Conservation (phyloP, 2,888 invertebrate species). For the Aethes cnicana region DNA sequence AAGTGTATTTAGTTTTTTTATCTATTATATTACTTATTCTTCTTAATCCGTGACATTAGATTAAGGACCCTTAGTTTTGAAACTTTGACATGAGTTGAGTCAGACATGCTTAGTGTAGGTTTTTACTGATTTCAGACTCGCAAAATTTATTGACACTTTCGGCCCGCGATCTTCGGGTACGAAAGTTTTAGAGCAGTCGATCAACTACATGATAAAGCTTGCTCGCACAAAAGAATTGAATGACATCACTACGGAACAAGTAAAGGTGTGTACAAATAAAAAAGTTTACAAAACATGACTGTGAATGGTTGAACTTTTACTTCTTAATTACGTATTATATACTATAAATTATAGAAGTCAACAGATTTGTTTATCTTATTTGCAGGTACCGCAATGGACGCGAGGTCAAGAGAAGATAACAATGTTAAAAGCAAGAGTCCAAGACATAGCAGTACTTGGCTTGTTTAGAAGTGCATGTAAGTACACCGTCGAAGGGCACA, state of each 20-base stretch:
- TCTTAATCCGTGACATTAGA: too few species aligned
- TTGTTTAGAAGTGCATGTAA: constrained; percentile 87
- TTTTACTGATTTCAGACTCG: constrained; percentile 51
- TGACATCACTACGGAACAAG: constrained; percentile 88
- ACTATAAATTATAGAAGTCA: too few species aligned
- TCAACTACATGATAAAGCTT: constrained; percentile 84
- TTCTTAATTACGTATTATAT: too few species aligned
- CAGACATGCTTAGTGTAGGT: too few species aligned
- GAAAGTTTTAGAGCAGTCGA: constrained; percentile 83
- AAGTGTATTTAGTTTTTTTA: too few species aligned
- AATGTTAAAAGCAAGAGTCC: constrained; percentile 84
- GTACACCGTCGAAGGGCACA: constrained; percentile 88
- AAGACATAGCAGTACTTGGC: constrained; percentile 85
- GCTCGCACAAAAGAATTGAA: constrained; percentile 56
- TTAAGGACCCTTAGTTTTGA: neutral
- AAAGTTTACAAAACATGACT: too few species aligned
- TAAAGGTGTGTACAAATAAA: constrained; percentile 70
- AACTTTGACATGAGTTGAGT: too few species aligned
- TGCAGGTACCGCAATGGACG: constrained; percentile 74
- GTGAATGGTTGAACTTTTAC: too few species aligned
- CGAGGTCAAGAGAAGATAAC: constrained; percentile 87
- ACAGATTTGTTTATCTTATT: too few species aligned
- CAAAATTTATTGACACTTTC: constrained; percentile 80
- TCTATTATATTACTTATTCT: too few species aligned
- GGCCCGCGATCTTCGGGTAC: constrained; percentile 85